These are phyloP conservation scores for Avahi laniger DNA, from an alignment of 2,797 vertebrate genomes.

Conservation along the genomic window DNA sequence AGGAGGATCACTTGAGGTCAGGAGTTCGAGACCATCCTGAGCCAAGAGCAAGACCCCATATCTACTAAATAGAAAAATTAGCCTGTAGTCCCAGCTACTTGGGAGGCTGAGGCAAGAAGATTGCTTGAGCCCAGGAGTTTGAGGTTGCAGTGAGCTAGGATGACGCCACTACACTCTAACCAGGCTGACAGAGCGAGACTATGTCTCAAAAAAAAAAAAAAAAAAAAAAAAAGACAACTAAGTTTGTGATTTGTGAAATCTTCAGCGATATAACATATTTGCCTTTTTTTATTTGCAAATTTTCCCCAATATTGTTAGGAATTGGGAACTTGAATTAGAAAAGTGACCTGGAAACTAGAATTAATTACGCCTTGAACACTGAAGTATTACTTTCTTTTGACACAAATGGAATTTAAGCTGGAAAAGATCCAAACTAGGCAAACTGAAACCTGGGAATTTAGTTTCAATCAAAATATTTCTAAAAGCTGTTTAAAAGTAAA, in stretches of 20 bases:
- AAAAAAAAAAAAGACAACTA: background rate
- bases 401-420: slow-evolving; percentile 15
- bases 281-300: background rate
- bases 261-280: background rate
- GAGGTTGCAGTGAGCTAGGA: too few species aligned
- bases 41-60: too few species aligned
- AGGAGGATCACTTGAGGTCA: too few species aligned
- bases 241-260: background rate
- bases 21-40: too few species aligned
- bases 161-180: too few species aligned
- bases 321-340: background rate
- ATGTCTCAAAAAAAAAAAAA: too few species aligned
- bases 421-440: background rate
- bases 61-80: too few species aligned
- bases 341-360: background rate
- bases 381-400: slow-evolving; percentile 23
- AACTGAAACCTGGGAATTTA: background rate
- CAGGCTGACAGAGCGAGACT: too few species aligned
- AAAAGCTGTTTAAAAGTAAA: background rate
- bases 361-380: background rate
- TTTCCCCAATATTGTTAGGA: background rate
- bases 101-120: too few species aligned
- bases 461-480: background rate
- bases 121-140: too few species aligned
- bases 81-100: too few species aligned